Evolutionary conservation across 2,888 invertebrate species (phyloP), one percentile per base, ranked within the genome.

Genomic region (Oeneis ivallda): DNA sequence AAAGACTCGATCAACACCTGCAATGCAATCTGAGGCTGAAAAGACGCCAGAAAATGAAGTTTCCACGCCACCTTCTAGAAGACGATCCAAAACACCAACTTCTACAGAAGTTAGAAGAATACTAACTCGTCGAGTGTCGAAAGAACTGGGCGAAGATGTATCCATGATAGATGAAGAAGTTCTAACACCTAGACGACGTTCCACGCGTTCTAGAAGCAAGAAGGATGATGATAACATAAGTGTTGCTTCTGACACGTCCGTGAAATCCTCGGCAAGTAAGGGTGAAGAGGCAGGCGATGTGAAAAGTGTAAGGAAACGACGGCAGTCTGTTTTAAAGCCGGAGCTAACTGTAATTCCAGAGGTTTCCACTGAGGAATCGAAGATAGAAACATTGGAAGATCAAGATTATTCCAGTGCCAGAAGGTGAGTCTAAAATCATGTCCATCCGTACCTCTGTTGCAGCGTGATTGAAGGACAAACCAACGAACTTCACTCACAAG

Each of bases 291-390:
- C 84, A 39, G 71, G 66, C n/a, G 62, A 62, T 34, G 53, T 32
- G 0, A 83, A 79, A 52, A 71, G 71, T 11, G 72, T 70, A 1
- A 80, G 85, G 15, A 90, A 86, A 65, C 84, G 84, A 0, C 79
- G 86, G 49, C 89, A 85, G 62, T 82, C 89, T 0, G 75, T 81
- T 17, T 60, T 89, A 37, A 91, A 89, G 65, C 82, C 90, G 0
- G 92, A 92, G 41, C 63, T 92, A 66, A 84, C 90, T 43, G 92
- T 87, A 62, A 92, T 92, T 73, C 92, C 92, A 0, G 92, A 92
- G 69, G 80, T 80, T n/a, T 72, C 77, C 0, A 75, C 77, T 0
- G 90, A 89, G 53, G 88, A 87, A 3, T 70, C 77, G 0, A 73
- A 62, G 72, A 13, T 79, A 72, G 64, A 75, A 70, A 58, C 61